Base-by-base conservation (phyloP, 2,888 invertebrate species). In the Platycheirus albimanus region DNA sequence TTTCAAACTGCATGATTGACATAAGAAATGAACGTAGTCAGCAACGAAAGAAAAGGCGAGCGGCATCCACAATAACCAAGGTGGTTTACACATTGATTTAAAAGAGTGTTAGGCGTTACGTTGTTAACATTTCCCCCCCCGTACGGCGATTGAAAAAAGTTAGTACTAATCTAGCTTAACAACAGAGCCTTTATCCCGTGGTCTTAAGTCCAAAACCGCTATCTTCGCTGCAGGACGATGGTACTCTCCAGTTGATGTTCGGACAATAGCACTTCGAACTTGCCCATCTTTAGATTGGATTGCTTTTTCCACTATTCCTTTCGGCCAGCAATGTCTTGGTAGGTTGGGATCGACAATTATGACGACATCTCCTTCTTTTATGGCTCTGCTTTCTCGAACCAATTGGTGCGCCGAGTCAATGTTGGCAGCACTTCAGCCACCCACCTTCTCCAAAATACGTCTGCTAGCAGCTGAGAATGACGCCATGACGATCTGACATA, bases 371-470 rank as follows among this genome's bases (percentile, higher is more conserved):
- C 74, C 81, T 43, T 45, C 30, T 28, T 72, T 4, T 20, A 85
- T 74, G 76, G 79, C 17, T 72, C 71, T 10, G 67, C 67, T 10
- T 64, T 69, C 7, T 83, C 56, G 17, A 74, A 85, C 84, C 80
- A 85, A 11, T 75, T 80, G 7, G 77, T 52, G 24, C 77, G 61
- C 11, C 64, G 58, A 1, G 85, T 80, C 30, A 87, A 49, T 2
- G 79, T 85, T 6, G 87, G 87, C 1, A 87, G 63, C 33, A 87
- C 85, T 47, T 87, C 88, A 74, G 88, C 87, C 83, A 87, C 19
- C 87, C 87, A 88, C 5, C 87, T 47, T 7, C 30, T 49, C 88
- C 87, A 88, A 47, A 87, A 87, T 63, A 51, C 72, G 45, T 87
- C 86, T 0, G 87, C 74, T 0, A 86, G 51, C 6, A 81, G 51